These are phyloP conservation scores for Lamellibrachia luymesi DNA, from an alignment of 1,140 invertebrate species.

Conservation along the genomic window DNA sequence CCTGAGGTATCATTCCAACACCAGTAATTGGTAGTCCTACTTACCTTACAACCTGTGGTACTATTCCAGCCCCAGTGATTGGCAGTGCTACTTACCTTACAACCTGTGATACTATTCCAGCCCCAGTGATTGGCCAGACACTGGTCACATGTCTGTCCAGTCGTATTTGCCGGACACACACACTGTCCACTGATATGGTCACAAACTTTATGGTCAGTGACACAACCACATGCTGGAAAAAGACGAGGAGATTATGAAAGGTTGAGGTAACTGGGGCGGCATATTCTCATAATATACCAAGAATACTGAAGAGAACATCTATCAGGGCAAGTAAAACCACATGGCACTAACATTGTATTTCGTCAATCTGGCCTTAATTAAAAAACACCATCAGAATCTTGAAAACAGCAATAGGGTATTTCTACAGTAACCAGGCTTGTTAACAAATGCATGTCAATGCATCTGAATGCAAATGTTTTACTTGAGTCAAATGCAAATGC, in stretches of 20 bases:
- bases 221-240: constrained; percentile 84
- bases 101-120: constrained; percentile 20
- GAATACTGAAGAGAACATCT: no score
- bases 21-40: background rate
- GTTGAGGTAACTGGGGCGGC: background rate
- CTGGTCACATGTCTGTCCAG: constrained; percentile 77
- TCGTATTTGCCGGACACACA: constrained; percentile 85
- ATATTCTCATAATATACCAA: background rate
- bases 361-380: no score
- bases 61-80: constrained; percentile 25
- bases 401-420: no score
- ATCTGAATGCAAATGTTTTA: no score
- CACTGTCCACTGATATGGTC: constrained; percentile 90
- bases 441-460: no score
- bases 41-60: constrained; percentile 20
- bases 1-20: no score
- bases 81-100: constrained; percentile 8
- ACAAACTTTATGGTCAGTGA: constrained; percentile 93
- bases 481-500: no score
- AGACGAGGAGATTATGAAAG: constrained; percentile 6
- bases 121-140: constrained; percentile 33
- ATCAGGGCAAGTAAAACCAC: no score
- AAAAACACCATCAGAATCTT: no score
- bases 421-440: no score
- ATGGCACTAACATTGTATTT: no score